phyloP scores from a whole-genome alignment of 30 jellyfish, hydroid and myxozoan species.

The Calvadosia cruxmelitensis region DNA sequence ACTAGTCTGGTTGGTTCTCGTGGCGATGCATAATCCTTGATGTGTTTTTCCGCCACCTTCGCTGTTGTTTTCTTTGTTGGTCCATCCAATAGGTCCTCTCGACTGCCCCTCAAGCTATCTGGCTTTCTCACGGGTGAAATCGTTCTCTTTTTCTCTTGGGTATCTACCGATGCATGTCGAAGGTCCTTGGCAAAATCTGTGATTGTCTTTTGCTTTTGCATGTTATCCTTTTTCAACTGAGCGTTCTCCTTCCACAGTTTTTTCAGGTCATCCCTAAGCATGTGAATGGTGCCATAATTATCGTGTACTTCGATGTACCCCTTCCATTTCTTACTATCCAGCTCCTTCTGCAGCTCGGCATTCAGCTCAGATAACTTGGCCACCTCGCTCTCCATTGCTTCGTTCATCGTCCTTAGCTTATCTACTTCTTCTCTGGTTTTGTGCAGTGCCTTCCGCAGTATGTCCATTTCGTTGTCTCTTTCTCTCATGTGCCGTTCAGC shows the following conservation, averaged over 20 bases:
- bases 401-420: constrained; percentile 15
- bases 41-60: neutral
- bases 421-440: constrained; percentile 27
- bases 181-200: constrained; percentile 72
- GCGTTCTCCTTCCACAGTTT: constrained; percentile 81
- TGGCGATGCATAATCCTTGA: neutral
- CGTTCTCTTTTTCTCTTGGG: neutral
- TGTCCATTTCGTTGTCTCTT: constrained; percentile 31
- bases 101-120: neutral
- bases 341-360: constrained; percentile 54
- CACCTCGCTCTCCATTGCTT: constrained; percentile 34
- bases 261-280: constrained; percentile 89
- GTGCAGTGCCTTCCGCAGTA: constrained; percentile 14
- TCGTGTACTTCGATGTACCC: constrained; percentile 53
- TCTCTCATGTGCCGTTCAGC: constrained; percentile 15
- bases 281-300: constrained; percentile 87
- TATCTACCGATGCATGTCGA: constrained; percentile 23
- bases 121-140: neutral
- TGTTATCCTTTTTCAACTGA: constrained; percentile 51
- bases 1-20: neutral
- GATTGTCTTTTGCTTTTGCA: constrained; percentile 43
- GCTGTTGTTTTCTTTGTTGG: neutral
- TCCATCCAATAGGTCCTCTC: neutral
- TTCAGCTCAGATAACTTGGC: constrained; percentile 48
- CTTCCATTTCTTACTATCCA: constrained; percentile 55